Evolutionary conservation across 2,797 vertebrate species (phyloP).

Genomic region (Dipus sagitta): DNA sequence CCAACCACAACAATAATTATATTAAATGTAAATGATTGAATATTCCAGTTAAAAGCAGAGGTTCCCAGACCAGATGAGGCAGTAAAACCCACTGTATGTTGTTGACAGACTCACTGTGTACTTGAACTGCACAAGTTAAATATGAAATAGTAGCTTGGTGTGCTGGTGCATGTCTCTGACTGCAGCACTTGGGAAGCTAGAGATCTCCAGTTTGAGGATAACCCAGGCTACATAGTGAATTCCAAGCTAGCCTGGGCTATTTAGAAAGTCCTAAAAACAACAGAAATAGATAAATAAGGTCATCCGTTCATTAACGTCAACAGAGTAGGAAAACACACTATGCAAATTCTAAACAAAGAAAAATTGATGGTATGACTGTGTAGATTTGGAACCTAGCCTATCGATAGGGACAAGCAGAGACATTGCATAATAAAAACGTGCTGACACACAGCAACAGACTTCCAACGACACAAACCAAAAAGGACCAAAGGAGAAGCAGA

Average conservation of each 20-base stretch:
- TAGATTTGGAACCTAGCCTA: not conserved
- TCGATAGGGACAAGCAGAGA: not conserved
- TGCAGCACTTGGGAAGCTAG: accelerated
- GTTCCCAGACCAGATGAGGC: not conserved
- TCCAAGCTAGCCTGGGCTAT: too few species aligned
- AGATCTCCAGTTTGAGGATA: not conserved
- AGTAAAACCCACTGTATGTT: not conserved
- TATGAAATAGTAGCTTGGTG: not conserved
- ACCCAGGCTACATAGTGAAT: too few species aligned
- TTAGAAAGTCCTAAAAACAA: too few species aligned
- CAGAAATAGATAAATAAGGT: too few species aligned
- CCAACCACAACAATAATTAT: not conserved
- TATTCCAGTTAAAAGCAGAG: not conserved
- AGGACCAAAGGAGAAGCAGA: not conserved
- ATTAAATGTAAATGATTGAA: conserved; percentile 33
- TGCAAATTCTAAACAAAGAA: not conserved
- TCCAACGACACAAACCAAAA: not conserved
- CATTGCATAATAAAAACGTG: not conserved
- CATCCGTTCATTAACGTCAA: too few species aligned
- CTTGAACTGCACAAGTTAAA: not conserved
- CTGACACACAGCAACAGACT: not conserved
- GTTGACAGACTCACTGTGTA: not conserved
- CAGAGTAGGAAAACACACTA: too few species aligned
- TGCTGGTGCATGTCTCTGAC: too few species aligned
- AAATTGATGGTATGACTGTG: not conserved